phyloP scores from a whole-genome alignment of 2,888 invertebrate species.

The Marasmarcha lunaedactyla region DNA sequence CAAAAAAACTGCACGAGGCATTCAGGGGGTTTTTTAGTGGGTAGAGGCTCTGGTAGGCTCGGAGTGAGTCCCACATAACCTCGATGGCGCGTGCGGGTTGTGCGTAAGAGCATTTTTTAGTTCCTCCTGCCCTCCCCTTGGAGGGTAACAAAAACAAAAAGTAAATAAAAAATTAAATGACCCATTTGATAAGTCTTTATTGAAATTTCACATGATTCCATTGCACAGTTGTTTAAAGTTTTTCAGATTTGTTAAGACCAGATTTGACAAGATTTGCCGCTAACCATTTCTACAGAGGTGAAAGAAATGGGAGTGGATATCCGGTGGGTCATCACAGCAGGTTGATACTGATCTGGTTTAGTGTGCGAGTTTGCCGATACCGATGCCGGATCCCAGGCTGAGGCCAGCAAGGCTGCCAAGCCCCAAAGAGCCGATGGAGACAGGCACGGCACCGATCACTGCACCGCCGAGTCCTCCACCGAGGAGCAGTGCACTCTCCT shows the following conservation, averaged over 20 bases:
- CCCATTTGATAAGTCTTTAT: slow-evolving; percentile 30
- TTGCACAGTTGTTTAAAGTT: slow-evolving; percentile 20
- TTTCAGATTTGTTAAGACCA: slow-evolving; percentile 16
- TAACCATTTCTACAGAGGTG: slow-evolving; percentile 44
- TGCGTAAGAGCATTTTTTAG: too few species aligned
- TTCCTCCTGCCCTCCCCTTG: too few species aligned
- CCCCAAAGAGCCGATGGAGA: slow-evolving; percentile 19
- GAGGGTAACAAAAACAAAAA: background rate
- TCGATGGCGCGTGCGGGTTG: too few species aligned
- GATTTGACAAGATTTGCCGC: slow-evolving; percentile 44
- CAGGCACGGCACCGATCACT: slow-evolving; percentile 13
- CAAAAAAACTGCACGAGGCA: too few species aligned
- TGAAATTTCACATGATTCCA: slow-evolving; percentile 25
- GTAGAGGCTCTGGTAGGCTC: too few species aligned
- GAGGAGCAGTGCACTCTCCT: slow-evolving; percentile 40
- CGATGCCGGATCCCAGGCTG: slow-evolving; percentile 8
- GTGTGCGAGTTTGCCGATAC: slow-evolving; percentile 12
- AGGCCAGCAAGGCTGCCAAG: slow-evolving; percentile 12
- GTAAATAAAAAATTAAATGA: slow-evolving; percentile 11
- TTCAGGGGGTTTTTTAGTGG: too few species aligned
- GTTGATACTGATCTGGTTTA: slow-evolving; percentile 20
- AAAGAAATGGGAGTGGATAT: slow-evolving; percentile 53
- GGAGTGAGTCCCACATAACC: too few species aligned
- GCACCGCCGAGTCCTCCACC: slow-evolving; percentile 24
- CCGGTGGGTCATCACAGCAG: slow-evolving; percentile 20